phyloP scores from a whole-genome alignment of 1,140 invertebrate species.

The Orussus abietinus region DNA sequence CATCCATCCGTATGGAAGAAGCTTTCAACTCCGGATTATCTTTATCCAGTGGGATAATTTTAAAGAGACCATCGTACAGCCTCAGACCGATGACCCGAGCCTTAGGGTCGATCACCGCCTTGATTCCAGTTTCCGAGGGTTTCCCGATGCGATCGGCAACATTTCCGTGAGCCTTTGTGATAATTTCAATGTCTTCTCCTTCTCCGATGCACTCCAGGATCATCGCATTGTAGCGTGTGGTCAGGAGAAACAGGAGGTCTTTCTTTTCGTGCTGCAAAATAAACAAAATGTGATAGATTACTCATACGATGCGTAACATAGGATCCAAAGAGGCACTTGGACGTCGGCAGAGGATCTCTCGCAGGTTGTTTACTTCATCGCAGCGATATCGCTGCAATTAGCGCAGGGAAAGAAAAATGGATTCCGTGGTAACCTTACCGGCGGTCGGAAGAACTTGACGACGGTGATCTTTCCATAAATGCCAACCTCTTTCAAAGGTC shows the following conservation, averaged over 20 bases:
- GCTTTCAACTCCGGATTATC: constrained; percentile 92
- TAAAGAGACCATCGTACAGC: constrained; percentile 95
- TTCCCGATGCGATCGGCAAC: constrained; percentile 88
- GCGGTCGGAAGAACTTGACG: constrained; percentile 89
- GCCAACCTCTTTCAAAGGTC: constrained; percentile 93
- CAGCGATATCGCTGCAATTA: no score
- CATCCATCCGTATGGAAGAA: constrained; percentile 89
- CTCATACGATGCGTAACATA: no score
- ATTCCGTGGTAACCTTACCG: constrained; percentile 58
- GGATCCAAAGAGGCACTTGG: no score
- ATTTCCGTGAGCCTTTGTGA: constrained; percentile 95
- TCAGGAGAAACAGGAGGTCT: constrained; percentile 92
- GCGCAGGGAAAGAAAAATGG: constrained; percentile 7
- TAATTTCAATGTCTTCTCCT: constrained; percentile 80
- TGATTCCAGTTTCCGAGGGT: constrained; percentile 89
- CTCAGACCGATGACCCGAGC: constrained; percentile 91
- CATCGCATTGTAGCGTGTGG: constrained; percentile 93
- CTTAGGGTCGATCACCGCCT: constrained; percentile 94
- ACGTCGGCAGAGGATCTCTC: no score
- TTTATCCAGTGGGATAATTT: constrained; percentile 91
- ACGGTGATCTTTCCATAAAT: constrained; percentile 93
- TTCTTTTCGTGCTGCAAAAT: constrained; percentile 81
- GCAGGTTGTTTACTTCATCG: no score
- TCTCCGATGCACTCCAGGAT: constrained; percentile 88
- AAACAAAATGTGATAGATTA: constrained; percentile 2